Evolutionary conservation across 2,797 vertebrate genomes (phyloP).

Genomic region (Galagoides demidoff): DNA sequence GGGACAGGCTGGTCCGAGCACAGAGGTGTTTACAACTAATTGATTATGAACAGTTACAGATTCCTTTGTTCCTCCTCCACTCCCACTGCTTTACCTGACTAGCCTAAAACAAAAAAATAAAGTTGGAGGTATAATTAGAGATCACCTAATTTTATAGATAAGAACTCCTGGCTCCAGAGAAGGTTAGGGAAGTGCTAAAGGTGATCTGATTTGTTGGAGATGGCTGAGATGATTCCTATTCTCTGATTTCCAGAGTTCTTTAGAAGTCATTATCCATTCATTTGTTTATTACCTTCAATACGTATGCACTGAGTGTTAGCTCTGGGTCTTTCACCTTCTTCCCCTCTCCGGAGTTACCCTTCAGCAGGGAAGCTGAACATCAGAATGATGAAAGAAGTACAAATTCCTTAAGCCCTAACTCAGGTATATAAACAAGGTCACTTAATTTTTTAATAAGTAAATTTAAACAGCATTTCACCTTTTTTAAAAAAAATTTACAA

Average conservation of each 20-base stretch:
- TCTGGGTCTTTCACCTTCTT: background rate
- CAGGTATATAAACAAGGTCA: background rate
- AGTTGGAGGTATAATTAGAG: background rate
- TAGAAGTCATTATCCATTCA: background rate
- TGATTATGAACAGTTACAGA: too few species aligned
- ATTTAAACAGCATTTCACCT: background rate
- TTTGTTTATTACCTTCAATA: background rate
- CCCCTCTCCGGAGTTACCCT: background rate
- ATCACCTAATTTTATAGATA: background rate
- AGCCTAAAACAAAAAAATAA: background rate
- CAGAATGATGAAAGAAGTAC: background rate
- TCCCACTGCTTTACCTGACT: too few species aligned
- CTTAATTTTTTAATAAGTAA: slow-evolving; percentile 27
- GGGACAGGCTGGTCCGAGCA: background rate
- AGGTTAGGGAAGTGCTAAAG: background rate
- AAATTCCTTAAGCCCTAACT: background rate
- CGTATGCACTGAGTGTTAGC: background rate
- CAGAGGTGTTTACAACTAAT: too few species aligned
- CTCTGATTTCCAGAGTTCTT: background rate
- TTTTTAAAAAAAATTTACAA: too few species aligned
- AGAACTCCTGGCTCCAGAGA: background rate
- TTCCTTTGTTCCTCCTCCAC: too few species aligned
- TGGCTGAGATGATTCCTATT: background rate
- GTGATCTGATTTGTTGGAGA: background rate
- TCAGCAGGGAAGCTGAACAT: background rate